Percentiles rank a stretch among this genome's conserved stretches.
These are phyloP conservation scores for Eristalinus aeneus DNA, from an alignment of 2,888 invertebrate species.

Conservation along the genomic window DNA sequence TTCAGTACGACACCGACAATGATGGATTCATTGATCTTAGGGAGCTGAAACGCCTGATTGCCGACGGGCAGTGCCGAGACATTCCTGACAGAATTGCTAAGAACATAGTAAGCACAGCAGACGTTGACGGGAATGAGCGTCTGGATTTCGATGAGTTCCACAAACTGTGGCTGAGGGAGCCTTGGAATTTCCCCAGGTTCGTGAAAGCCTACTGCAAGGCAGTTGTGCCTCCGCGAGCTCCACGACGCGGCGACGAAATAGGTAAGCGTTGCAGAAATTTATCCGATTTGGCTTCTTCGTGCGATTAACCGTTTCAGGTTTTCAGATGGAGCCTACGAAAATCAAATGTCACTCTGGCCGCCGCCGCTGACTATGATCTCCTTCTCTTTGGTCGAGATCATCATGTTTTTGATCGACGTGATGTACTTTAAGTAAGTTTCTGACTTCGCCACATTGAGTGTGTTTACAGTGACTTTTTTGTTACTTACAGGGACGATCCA, in stretches of 20 bases:
- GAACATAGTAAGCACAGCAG: conserved; percentile 86
- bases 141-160: conserved; percentile 87
- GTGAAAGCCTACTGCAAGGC: conserved; percentile 77
- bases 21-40: conserved; percentile 86
- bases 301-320: not conserved
- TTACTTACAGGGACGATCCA: conserved; percentile 77
- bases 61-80: conserved; percentile 81
- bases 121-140: conserved; percentile 84
- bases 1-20: conserved; percentile 86
- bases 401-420: conserved; percentile 83
- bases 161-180: conserved; percentile 82
- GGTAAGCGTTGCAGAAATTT: conserved; percentile 67
- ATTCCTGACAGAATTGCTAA: conserved; percentile 86
- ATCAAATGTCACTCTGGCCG: conserved; percentile 95
- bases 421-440: conserved; percentile 79
- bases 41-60: conserved; percentile 82
- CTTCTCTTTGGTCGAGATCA: conserved; percentile 93
- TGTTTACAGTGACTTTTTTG: not conserved
- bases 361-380: conserved; percentile 95
- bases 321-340: conserved; percentile 90
- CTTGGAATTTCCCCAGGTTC: conserved; percentile 80
- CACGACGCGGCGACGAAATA: conserved; percentile 78
- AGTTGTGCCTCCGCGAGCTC: conserved; percentile 78
- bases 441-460: not conserved
- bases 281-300: not conserved